phyloP scores from a whole-genome alignment of 1,140 invertebrate species.

The Penaeus chinensis region DNA sequence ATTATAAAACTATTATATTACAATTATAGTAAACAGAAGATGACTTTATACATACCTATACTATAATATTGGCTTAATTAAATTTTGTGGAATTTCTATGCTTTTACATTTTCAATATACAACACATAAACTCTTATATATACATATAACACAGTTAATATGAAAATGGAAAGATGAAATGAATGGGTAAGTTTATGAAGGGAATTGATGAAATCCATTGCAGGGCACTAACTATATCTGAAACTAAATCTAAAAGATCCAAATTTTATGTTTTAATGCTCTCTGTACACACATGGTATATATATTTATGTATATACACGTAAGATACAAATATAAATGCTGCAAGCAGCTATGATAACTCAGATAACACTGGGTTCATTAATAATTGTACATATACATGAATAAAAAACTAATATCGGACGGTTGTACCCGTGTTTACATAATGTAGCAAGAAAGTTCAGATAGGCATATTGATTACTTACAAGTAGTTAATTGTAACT shows the following conservation, averaged over 20 bases:
- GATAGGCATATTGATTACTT: slow-evolving; percentile 34
- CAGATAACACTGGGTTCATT: slow-evolving; percentile 34
- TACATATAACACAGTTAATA: slow-evolving; percentile 57
- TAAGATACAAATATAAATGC: slow-evolving; percentile 31
- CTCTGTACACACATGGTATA: slow-evolving; percentile 40
- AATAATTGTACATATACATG: slow-evolving; percentile 54
- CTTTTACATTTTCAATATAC: slow-evolving; percentile 38
- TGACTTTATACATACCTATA: slow-evolving; percentile 35
- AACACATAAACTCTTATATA: slow-evolving; percentile 57
- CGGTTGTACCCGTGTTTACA: slow-evolving; percentile 58
- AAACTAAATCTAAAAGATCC: slow-evolving; percentile 26
- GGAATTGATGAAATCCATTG: slow-evolving; percentile 23
- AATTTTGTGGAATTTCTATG: slow-evolving; percentile 30
- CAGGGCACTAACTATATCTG: slow-evolving; percentile 32
- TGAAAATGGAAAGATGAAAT: neutral
- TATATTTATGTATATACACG: slow-evolving; percentile 37
- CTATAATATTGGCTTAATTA: slow-evolving; percentile 18
- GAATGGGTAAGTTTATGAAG: slow-evolving; percentile 20
- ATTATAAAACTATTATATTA: slow-evolving; percentile 40
- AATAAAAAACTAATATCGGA: slow-evolving; percentile 62
- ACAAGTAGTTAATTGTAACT: slow-evolving; percentile 44
- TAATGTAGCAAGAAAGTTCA: slow-evolving; percentile 54
- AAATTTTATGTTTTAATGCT: slow-evolving; percentile 38
- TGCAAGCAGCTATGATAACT: slow-evolving; percentile 52
- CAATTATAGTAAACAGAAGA: slow-evolving; percentile 35